Base-by-base conservation (phyloP, 2,113 vertebrate species). In the Typhlomys cinereus region DNA sequence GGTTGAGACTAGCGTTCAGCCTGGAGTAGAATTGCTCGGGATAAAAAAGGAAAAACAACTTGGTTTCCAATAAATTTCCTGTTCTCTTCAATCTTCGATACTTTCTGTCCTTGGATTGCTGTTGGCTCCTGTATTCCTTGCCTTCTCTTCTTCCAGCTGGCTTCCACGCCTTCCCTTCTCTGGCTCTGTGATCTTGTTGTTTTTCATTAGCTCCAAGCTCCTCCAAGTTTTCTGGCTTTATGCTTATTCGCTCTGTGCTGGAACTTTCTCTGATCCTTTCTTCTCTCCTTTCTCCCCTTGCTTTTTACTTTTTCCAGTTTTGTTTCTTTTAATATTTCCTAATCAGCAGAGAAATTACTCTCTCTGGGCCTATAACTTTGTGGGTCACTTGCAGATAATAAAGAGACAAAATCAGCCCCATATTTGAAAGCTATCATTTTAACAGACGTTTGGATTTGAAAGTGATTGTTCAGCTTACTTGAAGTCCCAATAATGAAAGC, bases 51-150 rank as follows among this genome's bases (percentile, higher is more conserved):
- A 95, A 96, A 97, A 96, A 96, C 96, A 96, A 93, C 86, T 92
- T 74, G 71, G 91, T 97, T 96, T 97, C 96, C 96, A 97, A 84
- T 96, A 94, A 94, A 97, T 96, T 96, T 97, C 96, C 96, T 95
- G 93, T 95, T 97, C 86, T 80, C 66, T 97, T 94, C 96, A 88
- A 93, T 96, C 92, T 89, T 82, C 82, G 86, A 82, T 94, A 81
- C 94, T 95, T 93, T 96, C 93, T 96, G 94, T 95, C 93, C 69
- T 93, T 96, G 92, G 90, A 90, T 92, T 95, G 93, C 92, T 92
- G 79, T 89, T 95, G 93, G 96, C 95, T 95, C 83, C 93, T 52
- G 67, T 89, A 57, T 93, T 91, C 41, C 61, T 93, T 92, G 73
- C 92, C 88, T 71, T 89, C 92, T 92, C 61, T 41, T n/a, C 46